These are phyloP conservation scores for Criorhina ranunculi DNA, from an alignment of 2,888 invertebrate genomes.

Conservation along the genomic window DNA sequence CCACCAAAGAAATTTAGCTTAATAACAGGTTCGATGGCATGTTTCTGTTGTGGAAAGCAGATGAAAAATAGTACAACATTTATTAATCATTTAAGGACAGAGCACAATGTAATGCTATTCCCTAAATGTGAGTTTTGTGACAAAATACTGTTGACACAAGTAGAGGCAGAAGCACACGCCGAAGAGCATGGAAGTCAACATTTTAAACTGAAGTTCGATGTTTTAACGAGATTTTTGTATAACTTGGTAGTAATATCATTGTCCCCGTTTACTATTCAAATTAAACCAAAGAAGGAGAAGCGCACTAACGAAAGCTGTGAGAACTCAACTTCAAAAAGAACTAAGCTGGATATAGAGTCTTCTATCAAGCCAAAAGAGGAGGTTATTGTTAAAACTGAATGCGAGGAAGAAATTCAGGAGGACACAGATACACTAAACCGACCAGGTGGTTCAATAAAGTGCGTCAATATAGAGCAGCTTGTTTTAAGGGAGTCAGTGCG, in stretches of 20 bases:
- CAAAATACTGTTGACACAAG: constrained; percentile 22
- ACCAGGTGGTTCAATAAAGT: constrained; percentile 32
- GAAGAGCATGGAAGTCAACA: neutral
- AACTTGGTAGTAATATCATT: constrained; percentile 17
- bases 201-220: constrained; percentile 40
- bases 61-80: constrained; percentile 3
- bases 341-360: neutral
- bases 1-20: constrained; percentile 24
- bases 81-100: constrained; percentile 32
- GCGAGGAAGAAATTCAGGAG: neutral
- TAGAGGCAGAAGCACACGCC: constrained; percentile 30
- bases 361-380: constrained; percentile 28
- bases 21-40: constrained; percentile 12
- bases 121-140: constrained; percentile 49
- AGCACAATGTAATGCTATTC: constrained; percentile 39
- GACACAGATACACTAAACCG: neutral
- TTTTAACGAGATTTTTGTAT: constrained; percentile 20
- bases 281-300: constrained; percentile 21
- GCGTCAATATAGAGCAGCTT: constrained; percentile 44
- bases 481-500: constrained; percentile 2
- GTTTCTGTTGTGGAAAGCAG: constrained; percentile 47
- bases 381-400: constrained; percentile 40
- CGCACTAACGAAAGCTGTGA: constrained; percentile 1
- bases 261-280: constrained; percentile 43
- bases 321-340: constrained; percentile 2